phyloP scores from a whole-genome alignment of 2,113 vertebrate species.

The Takifugu bimaculatus region DNA sequence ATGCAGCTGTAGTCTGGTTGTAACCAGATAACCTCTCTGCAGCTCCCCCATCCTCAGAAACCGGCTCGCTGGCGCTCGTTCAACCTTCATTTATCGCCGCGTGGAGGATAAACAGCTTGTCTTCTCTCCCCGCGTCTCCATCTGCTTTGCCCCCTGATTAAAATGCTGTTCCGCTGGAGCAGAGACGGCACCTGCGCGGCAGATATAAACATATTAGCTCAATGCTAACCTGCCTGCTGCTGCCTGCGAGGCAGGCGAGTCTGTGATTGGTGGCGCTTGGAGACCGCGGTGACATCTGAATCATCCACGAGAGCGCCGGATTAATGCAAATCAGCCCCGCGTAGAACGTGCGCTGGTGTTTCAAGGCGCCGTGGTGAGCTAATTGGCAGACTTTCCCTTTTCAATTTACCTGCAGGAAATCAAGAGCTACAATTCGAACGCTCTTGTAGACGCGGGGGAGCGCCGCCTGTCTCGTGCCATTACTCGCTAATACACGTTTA shows the following conservation, averaged over 20 bases:
- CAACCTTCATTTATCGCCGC: not conserved
- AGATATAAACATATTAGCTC: slow-evolving; percentile 43
- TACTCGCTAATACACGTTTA: slow-evolving; percentile 9
- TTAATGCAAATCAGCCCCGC: slow-evolving; percentile 38
- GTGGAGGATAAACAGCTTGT: slow-evolving; percentile 13
- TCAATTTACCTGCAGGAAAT: slow-evolving; percentile 54
- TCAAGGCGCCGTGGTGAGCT: slow-evolving; percentile 14
- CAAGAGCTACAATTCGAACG: slow-evolving; percentile 11
- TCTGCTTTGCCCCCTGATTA: slow-evolving; percentile 14
- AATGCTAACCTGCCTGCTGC: slow-evolving; percentile 8
- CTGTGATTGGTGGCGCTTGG: slow-evolving; percentile 22
- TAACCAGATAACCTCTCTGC: too few species aligned
- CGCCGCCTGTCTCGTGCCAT: slow-evolving; percentile 12
- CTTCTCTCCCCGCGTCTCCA: slow-evolving; percentile 10
- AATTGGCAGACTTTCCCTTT: slow-evolving; percentile 43
- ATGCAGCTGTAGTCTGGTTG: too few species aligned
- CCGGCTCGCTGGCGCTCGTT: too few species aligned
- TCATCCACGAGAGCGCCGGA: slow-evolving; percentile 18
- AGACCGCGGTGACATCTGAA: slow-evolving; percentile 45
- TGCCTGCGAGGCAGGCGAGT: not conserved
- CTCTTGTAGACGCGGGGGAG: slow-evolving; percentile 14
- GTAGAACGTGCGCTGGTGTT: slow-evolving; percentile 21
- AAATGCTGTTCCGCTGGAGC: slow-evolving; percentile 33
- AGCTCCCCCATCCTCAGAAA: too few species aligned
- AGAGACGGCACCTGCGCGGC: not conserved